Evolutionary conservation across 2,113 vertebrate species (phyloP).

Genomic region (Megaptera novaeangliae): DNA sequence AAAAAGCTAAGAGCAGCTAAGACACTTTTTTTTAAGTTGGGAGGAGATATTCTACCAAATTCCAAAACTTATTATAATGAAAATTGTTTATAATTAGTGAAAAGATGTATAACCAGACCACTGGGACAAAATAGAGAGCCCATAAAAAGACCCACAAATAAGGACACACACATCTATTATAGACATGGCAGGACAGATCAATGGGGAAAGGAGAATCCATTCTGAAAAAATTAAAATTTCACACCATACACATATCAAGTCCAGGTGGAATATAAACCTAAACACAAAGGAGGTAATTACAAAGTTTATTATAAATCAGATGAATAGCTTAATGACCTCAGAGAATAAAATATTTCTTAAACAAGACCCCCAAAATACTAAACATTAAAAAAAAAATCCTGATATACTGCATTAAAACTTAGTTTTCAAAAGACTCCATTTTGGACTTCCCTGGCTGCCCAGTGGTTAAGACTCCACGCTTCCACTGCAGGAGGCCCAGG

Average conservation of each 20-base stretch:
- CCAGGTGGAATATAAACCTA: neutral
- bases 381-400: neutral
- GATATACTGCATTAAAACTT: neutral
- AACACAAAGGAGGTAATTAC: neutral
- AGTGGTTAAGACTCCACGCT: no score
- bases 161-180: neutral
- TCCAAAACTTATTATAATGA: neutral
- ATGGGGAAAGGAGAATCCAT: neutral
- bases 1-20: slow-evolving; percentile 13
- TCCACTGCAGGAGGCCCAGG: no score
- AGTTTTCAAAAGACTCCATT: neutral
- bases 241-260: neutral
- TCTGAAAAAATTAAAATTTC: neutral
- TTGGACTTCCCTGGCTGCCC: no score
- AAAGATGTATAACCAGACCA: neutral
- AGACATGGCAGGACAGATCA: neutral
- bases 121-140: neutral
- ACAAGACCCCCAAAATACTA: neutral
- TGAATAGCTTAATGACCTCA: neutral
- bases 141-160: neutral
- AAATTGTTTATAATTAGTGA: neutral
- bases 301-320: neutral
- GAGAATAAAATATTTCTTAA: neutral
- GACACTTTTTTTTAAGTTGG: neutral
- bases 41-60: neutral